Conservation (phyloP, 1,140 invertebrate genomes). For the Psilanteris sp. region DNA sequence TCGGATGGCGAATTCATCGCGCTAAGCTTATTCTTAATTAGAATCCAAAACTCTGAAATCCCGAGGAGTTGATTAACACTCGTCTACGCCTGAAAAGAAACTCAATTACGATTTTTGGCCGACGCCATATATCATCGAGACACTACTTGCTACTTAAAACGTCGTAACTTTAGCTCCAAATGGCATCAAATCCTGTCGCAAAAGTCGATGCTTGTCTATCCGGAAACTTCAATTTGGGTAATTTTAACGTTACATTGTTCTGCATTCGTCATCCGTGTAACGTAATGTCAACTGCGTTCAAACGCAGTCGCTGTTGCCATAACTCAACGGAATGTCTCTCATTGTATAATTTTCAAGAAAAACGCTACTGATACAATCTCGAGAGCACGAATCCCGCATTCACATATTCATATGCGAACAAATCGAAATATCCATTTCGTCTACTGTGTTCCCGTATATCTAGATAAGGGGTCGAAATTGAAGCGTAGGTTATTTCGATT, state of each 20-base stretch:
- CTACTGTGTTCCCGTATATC: slow-evolving; percentile 57
- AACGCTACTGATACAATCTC: slow-evolving; percentile 44
- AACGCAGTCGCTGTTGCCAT: slow-evolving; percentile 25
- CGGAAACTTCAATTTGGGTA: slow-evolving; percentile 27
- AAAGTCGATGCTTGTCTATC: slow-evolving; percentile 21
- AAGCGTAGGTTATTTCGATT: slow-evolving; percentile 63
- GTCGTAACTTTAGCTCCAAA: slow-evolving; percentile 1
- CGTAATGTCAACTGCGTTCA: slow-evolving; percentile 15
- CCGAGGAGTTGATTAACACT: slow-evolving; percentile 17
- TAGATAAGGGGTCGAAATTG: slow-evolving; percentile 66
- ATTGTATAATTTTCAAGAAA: slow-evolving; percentile 60
- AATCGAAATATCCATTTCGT: slow-evolving; percentile 57
- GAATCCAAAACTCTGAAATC: slow-evolving; percentile 22
- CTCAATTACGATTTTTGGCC: slow-evolving; percentile 10
- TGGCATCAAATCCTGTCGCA: slow-evolving; percentile 5
- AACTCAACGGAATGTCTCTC: slow-evolving; percentile 47
- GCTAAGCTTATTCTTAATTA: background rate
- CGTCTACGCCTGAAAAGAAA: slow-evolving; percentile 8
- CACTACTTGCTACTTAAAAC: background rate
- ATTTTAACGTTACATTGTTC: slow-evolving; percentile 28
- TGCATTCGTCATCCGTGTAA: slow-evolving; percentile 32
- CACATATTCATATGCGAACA: slow-evolving; percentile 51
- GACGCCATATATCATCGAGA: slow-evolving; percentile 13
- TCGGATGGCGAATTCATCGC: background rate
- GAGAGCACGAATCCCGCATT: slow-evolving; percentile 47